phyloP scores from a whole-genome alignment of 23 tunicate species.

The Halocynthia roretzi region DNA sequence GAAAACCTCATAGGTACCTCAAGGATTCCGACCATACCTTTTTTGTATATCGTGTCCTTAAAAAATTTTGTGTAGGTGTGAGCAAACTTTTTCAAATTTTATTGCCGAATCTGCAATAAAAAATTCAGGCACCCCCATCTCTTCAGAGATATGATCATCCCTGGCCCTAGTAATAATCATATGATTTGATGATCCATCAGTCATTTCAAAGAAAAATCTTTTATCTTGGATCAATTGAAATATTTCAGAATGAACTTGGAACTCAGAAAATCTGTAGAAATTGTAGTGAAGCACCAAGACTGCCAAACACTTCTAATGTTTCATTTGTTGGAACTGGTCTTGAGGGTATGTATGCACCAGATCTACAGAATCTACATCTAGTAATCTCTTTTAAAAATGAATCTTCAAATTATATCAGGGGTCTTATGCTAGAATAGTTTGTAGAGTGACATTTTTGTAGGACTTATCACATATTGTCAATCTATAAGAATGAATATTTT shows the following conservation, averaged over 20 bases:
- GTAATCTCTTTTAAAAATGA: too few relatives aligned
- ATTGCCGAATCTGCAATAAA: too few relatives aligned
- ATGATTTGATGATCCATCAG: background rate
- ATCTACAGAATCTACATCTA: background rate
- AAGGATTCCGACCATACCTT: too few relatives aligned
- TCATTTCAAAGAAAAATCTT: slow-evolving; percentile 7
- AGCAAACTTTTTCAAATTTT: too few relatives aligned
- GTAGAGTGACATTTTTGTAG: too few relatives aligned
- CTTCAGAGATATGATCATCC: too few relatives aligned
- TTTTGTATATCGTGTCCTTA: too few relatives aligned
- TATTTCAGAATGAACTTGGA: slow-evolving; percentile 50
- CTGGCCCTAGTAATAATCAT: background rate
- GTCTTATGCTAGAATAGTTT: too few relatives aligned
- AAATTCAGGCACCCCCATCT: too few relatives aligned
- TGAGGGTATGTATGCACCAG: slow-evolving; percentile 42
- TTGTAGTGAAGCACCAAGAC: slow-evolving; percentile 20
- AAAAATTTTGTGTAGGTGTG: too few relatives aligned
- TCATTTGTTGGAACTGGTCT: slow-evolving; percentile 51
- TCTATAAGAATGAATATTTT: background rate
- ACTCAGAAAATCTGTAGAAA: slow-evolving; percentile 30
- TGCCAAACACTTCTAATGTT: slow-evolving; percentile 87
- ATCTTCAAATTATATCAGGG: too few relatives aligned
- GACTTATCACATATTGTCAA: background rate
- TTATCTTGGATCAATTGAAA: background rate
- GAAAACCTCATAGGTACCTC: too few relatives aligned